phyloP scores from a whole-genome alignment of 1,140 invertebrate genomes.

The Paramacrobiotus metropolitanus region DNA sequence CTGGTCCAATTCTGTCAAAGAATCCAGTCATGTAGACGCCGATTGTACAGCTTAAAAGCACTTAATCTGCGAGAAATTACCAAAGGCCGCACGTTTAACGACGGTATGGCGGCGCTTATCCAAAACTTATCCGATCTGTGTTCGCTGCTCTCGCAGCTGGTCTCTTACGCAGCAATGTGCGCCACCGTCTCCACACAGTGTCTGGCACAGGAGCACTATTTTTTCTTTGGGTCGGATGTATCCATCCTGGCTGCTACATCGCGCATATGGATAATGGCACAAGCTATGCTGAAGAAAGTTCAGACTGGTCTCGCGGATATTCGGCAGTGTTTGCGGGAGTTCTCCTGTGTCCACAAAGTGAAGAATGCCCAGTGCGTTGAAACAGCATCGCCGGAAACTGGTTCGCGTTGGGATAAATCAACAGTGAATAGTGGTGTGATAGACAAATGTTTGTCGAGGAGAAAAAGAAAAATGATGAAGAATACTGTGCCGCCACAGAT shows the following conservation, averaged over 20 bases:
- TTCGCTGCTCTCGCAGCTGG: background rate
- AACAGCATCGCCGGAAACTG: no score
- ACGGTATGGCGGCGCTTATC: background rate
- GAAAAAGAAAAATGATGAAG: no score
- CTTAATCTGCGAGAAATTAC: background rate
- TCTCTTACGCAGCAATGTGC: background rate
- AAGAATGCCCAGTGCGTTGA: no score
- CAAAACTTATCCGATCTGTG: background rate
- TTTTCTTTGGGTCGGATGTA: background rate
- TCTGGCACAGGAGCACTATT: constrained; percentile 2
- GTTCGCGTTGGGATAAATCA: no score
- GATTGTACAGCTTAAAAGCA: background rate
- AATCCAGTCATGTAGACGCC: background rate
- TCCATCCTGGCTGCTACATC: background rate
- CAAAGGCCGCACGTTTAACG: background rate
- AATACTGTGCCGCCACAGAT: no score
- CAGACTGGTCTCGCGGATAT: no score
- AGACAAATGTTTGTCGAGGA: no score
- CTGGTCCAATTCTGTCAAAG: background rate
- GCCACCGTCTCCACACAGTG: background rate
- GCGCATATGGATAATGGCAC: background rate
- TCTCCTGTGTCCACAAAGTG: no score
- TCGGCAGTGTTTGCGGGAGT: no score
- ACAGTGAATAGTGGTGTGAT: no score
- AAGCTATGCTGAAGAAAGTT: background rate